These are phyloP conservation scores for Acipenser oxyrinchus DNA, from an alignment of 2,797 vertebrate genomes.

Conservation along the genomic window DNA sequence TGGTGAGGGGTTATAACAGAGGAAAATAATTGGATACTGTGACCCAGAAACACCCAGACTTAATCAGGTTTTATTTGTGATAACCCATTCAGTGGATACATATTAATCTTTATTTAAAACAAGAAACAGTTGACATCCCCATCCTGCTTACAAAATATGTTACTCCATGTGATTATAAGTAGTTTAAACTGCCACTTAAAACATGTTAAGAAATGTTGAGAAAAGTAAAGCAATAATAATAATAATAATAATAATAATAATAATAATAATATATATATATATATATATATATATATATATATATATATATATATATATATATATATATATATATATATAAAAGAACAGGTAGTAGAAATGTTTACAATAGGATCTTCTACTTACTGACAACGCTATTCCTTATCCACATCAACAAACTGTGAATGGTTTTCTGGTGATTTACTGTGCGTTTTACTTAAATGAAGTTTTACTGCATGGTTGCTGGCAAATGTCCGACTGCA, in stretches of 20 bases:
- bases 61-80: constrained; percentile 25
- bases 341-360: constrained; percentile 34
- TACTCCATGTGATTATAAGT: constrained; percentile 43
- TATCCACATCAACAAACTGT: constrained; percentile 98
- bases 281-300: too few species aligned
- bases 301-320: too few species aligned
- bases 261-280: constrained; percentile 14
- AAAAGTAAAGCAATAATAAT: constrained; percentile 30
- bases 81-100: constrained; percentile 58
- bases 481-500: constrained; percentile 99
- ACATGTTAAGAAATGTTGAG: constrained; percentile 52
- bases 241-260: constrained; percentile 38
- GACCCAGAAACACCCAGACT: constrained; percentile 44
- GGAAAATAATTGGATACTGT: constrained; percentile 58
- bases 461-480: constrained; percentile 98
- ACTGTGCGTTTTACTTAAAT: constrained; percentile 99
- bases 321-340: neutral
- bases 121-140: too few species aligned
- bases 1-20: constrained; percentile 68
- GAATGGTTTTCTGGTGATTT: constrained; percentile 98
- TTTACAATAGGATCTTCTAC: constrained; percentile 1
- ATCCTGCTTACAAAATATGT: constrained; percentile 18
- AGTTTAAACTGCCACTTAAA: constrained; percentile 44
- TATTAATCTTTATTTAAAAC: constrained; percentile 42
- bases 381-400: constrained; percentile 69